phyloP scores from a whole-genome alignment of 2,888 invertebrate species.

The Catocala nupta region DNA sequence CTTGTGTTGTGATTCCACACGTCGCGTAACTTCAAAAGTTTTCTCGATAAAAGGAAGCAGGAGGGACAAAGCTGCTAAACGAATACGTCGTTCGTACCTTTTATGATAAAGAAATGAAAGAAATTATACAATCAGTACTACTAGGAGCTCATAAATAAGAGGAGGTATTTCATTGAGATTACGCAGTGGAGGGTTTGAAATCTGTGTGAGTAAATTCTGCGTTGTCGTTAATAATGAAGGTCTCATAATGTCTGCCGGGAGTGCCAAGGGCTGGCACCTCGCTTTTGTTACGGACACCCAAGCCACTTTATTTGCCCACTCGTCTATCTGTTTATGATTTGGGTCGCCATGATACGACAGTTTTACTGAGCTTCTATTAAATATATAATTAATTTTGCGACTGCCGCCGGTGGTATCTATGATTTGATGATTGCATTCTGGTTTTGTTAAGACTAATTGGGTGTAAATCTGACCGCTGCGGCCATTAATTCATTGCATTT shows the following conservation, averaged over 20 bases:
- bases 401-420: constrained; percentile 23
- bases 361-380: constrained; percentile 43
- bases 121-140: constrained; percentile 29
- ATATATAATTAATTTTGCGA: constrained; percentile 43
- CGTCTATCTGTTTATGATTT: constrained; percentile 57
- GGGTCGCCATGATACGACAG: constrained; percentile 51
- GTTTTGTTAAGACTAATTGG: constrained; percentile 3
- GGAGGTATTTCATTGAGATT: constrained; percentile 49
- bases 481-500: neutral
- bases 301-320: constrained; percentile 55
- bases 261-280: constrained; percentile 51
- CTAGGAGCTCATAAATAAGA: constrained; percentile 49
- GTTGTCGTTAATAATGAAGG: constrained; percentile 60
- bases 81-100: neutral
- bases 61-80: constrained; percentile 11
- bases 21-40: constrained; percentile 20
- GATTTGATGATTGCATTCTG: constrained; percentile 25
- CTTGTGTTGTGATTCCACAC: constrained; percentile 16
- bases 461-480: neutral
- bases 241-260: constrained; percentile 60
- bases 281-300: constrained; percentile 53
- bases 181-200: constrained; percentile 45
- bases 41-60: constrained; percentile 6
- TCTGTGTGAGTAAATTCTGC: constrained; percentile 46
- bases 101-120: constrained; percentile 15